Evolutionary conservation across 1,140 invertebrate genomes (phyloP), one percentile per base, ranked within the genome.

Genomic region (Hesperophylax magnus): DNA sequence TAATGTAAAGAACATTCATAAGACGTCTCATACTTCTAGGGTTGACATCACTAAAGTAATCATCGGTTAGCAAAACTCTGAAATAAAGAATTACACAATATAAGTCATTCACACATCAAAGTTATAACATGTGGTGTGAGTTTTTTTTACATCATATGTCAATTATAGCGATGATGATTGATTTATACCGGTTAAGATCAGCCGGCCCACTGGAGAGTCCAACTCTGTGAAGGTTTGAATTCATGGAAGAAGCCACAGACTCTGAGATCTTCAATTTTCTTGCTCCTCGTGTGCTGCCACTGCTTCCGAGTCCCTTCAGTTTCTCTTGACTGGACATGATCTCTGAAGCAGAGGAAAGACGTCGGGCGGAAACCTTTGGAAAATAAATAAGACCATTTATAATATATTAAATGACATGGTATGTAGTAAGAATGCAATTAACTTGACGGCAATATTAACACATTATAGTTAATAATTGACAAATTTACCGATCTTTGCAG

Each of bases 11-110:
- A 81, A 99, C 98, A 88, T 99, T 99, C 96, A 99, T 98, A 9
- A 99, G 92, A 74, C 98, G 91, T 75, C 97, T 91, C 97, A 99
- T 98, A 85, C 97, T 98, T 56, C 97, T 91, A 0, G 98, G 98
- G 92, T 99, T 99, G 34, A 99, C 97, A 89, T 99, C 98, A 85
- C 96, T 97, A 85, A 98, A 98, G 89, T 98, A 98, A 89, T 98
- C 97, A 87, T 98, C 97, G 2, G 96, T 97, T 0, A 98, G 91
- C 60, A 98, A 90, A 90, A 98, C 96, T 84, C 96, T 84, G 67
- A 86, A 83, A 80, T 8, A 78, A 53, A 61, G 8, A 58, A 11
- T 11, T 22, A 58, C n/a, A 47, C 39, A 47, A 14, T 14, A 47
- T 47, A 1, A 1, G 11, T 5, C 9, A 2, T 47, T 14, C 6